Evolutionary conservation across 2,888 invertebrate species (phyloP).

Genomic region (Callyntrura sp.): DNA sequence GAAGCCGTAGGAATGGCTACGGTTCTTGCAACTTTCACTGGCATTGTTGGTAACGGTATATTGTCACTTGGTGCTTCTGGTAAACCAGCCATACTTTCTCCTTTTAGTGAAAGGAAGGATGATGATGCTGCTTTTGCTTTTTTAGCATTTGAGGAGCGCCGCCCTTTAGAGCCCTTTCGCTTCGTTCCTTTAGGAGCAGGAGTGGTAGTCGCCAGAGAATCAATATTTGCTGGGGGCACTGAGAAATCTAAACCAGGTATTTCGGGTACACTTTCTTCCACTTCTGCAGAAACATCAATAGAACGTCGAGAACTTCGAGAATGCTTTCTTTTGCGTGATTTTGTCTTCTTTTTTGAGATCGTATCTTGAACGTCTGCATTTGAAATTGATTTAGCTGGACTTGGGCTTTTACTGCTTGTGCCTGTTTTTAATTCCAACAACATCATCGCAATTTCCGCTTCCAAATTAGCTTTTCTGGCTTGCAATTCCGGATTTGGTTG

Average conservation of each 20-base stretch:
- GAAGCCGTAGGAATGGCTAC: constrained; percentile 41
- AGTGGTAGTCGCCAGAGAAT: not conserved
- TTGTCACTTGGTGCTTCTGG: not conserved
- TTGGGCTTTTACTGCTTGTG: constrained; percentile 63
- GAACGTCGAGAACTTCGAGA: constrained; percentile 32
- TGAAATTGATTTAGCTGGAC: constrained; percentile 67
- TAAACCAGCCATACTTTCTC: not conserved
- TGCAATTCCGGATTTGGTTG: constrained; percentile 56
- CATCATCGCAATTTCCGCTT: constrained; percentile 73
- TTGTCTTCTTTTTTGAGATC: constrained; percentile 7
- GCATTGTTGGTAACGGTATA: not conserved
- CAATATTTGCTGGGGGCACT: not conserved
- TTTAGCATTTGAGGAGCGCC: constrained; percentile 34
- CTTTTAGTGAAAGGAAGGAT: not conserved
- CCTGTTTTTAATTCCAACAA: constrained; percentile 69
- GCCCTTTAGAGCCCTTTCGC: constrained; percentile 40
- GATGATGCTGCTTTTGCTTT: not conserved
- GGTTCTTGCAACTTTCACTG: constrained; percentile 67
- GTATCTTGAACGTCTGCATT: not conserved
- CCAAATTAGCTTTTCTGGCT: constrained; percentile 74
- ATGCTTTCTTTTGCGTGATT: not conserved
- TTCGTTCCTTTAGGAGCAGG: not conserved
- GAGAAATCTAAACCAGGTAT: not conserved
- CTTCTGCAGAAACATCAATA: not conserved
- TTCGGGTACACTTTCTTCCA: not conserved